phyloP scores from a whole-genome alignment of 2,797 vertebrate genomes.

The Mionectes olivaceus region DNA sequence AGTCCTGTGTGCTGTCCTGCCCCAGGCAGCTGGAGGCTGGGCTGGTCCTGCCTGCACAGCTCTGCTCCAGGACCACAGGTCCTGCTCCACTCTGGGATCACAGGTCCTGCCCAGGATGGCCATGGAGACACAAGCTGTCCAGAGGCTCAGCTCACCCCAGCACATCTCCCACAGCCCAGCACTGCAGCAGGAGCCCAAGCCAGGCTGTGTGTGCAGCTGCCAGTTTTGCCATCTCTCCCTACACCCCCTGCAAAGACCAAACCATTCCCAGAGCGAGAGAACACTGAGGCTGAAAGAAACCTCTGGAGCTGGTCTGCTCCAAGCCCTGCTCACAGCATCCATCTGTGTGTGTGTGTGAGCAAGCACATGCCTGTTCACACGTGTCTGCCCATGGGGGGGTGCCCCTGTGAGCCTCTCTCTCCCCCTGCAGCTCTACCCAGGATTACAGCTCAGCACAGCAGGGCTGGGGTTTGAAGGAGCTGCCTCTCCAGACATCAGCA shows the following conservation, averaged over 20 bases:
- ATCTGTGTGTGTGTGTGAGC: fast-evolving
- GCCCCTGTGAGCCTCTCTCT: background rate
- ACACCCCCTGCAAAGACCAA: background rate
- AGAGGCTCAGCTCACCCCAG: background rate
- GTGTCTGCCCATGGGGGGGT: background rate
- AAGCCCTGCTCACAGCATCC: background rate
- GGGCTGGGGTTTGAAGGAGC: background rate
- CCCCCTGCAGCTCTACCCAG: background rate
- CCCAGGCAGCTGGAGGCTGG: background rate
- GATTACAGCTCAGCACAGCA: background rate
- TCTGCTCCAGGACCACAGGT: background rate
- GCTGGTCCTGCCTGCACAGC: background rate
- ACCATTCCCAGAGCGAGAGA: background rate
- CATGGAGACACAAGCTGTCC: fast-evolving
- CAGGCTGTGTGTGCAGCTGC: fast-evolving
- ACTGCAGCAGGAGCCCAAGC: background rate
- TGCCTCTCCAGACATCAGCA: background rate
- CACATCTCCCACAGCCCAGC: background rate
- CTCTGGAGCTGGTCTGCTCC: background rate
- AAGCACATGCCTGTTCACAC: background rate
- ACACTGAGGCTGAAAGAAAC: background rate
- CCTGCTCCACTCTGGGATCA: background rate
- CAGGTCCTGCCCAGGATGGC: background rate
- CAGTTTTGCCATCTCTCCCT: background rate
- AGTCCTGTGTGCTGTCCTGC: background rate